A percentile compares a stretch with the other conserved stretches of the same genome.
Evolutionary conservation across 2,113 vertebrate species (phyloP).

Genomic region (Nesoenas mayeri): DNA sequence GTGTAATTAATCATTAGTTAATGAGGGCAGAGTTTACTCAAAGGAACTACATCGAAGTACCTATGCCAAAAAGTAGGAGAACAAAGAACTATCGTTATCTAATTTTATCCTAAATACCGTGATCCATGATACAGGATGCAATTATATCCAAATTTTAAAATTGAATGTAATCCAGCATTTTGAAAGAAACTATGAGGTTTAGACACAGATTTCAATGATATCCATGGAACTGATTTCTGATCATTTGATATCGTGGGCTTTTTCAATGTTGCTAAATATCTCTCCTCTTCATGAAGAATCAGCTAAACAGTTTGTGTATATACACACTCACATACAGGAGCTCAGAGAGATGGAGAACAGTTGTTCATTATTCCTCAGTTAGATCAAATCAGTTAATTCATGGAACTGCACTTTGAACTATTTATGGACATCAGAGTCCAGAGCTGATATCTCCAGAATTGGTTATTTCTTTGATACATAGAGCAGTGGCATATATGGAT

Average conservation of each 20-base stretch:
- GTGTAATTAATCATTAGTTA: neutral
- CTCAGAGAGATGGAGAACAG: neutral
- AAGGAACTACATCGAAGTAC: neutral
- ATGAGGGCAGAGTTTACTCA: neutral
- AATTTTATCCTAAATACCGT: neutral
- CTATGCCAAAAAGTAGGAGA: neutral
- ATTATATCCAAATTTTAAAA: neutral
- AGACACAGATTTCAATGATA: neutral
- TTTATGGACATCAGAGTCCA: neutral
- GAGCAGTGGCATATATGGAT: neutral
- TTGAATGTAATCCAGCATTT: neutral
- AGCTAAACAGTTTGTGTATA: neutral
- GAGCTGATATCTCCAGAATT: neutral
- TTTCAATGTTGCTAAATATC: neutral
- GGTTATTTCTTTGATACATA: neutral
- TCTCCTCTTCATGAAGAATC: neutral
- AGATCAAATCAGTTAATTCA: neutral
- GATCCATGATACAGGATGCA: neutral
- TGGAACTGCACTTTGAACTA: neutral
- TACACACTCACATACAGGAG: neutral
- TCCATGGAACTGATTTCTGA: neutral
- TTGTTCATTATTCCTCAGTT: neutral
- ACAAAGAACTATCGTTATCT: neutral
- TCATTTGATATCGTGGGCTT: neutral
- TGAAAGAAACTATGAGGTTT: neutral